Conservation (phyloP, 2,113 vertebrate genomes). For the Pungitius pungitius region DNA sequence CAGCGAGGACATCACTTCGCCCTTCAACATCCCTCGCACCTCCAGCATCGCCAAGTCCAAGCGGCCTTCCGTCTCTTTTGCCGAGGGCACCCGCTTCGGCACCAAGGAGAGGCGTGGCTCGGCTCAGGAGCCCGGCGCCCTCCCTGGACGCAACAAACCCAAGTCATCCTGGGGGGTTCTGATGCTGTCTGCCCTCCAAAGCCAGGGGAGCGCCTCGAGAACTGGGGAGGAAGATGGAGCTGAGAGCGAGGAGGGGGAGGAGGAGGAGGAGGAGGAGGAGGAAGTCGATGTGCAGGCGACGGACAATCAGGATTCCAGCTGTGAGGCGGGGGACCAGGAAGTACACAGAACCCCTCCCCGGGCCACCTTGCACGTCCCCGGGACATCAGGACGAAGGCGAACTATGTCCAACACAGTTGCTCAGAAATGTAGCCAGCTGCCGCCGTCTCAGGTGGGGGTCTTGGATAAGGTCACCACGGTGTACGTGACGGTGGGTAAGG, state of each 20-base stretch:
- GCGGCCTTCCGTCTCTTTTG: slow-evolving; percentile 94
- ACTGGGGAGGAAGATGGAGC: slow-evolving; percentile 52
- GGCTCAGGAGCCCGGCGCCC: slow-evolving; percentile 74
- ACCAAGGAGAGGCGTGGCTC: slow-evolving; percentile 81
- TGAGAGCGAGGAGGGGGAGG: slow-evolving; percentile 57
- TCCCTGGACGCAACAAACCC: slow-evolving; percentile 78
- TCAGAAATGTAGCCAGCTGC: slow-evolving; percentile 75
- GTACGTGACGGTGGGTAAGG: slow-evolving; percentile 88
- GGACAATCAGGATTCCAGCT: slow-evolving; percentile 28
- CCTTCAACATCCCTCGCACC: slow-evolving; percentile 92
- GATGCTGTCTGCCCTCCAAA: slow-evolving; percentile 76
- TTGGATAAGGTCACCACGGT: slow-evolving; percentile 82
- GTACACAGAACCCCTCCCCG: slow-evolving; percentile 42
- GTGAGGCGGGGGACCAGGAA: slow-evolving; percentile 54
- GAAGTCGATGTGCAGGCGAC: slow-evolving; percentile 20
- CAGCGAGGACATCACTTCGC: slow-evolving; percentile 84
- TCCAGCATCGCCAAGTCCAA: slow-evolving; percentile 95
- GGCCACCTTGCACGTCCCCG: slow-evolving; percentile 61
- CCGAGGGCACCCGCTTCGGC: slow-evolving; percentile 92
- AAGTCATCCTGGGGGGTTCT: slow-evolving; percentile 80
- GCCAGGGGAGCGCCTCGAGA: slow-evolving; percentile 57
- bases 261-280: slow-evolving; percentile 56
- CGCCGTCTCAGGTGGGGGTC: slow-evolving; percentile 62
- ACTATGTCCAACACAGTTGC: slow-evolving; percentile 73
- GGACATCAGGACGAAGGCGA: slow-evolving; percentile 56